Conservation (phyloP, 2,888 invertebrate genomes). For the Luffia ferchaultella region DNA sequence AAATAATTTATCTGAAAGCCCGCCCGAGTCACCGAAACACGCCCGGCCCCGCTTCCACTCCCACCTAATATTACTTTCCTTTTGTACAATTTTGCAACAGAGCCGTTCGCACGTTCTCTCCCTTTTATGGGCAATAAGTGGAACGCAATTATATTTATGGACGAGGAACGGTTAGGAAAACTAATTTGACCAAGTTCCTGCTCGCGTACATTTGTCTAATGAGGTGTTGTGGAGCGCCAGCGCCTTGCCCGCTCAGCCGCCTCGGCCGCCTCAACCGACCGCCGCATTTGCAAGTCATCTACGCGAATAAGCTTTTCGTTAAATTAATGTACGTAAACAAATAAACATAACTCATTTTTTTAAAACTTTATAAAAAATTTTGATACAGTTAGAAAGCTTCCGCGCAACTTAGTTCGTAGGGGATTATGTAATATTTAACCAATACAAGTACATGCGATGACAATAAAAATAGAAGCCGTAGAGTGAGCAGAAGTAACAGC, state of each 20-base stretch:
- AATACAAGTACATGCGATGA: too few species aligned
- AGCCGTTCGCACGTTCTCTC: slow-evolving; percentile 62
- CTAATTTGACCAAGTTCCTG: slow-evolving; percentile 53
- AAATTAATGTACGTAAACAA: too few species aligned
- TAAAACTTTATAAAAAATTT: too few species aligned
- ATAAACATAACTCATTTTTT: too few species aligned
- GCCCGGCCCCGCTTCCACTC: slow-evolving; percentile 46
- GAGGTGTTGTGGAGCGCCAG: not conserved
- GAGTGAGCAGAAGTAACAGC: too few species aligned
- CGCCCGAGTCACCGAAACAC: slow-evolving; percentile 62
- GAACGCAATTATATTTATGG: slow-evolving; percentile 66
- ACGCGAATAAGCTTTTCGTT: slow-evolving; percentile 2
- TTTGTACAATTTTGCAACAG: slow-evolving; percentile 66
- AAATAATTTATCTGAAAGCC: slow-evolving; percentile 67
- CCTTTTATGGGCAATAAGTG: slow-evolving; percentile 66
- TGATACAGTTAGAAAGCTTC: too few species aligned
- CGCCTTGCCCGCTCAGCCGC: too few species aligned
- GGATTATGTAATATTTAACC: too few species aligned
- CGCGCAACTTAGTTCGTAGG: too few species aligned
- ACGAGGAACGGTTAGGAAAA: slow-evolving; percentile 55
- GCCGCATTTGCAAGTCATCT: not conserved
- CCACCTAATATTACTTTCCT: slow-evolving; percentile 62
- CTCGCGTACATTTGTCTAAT: slow-evolving; percentile 21
- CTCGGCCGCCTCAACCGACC: too few species aligned
- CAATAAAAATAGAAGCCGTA: too few species aligned